Base-by-base conservation (phyloP, 2,113 vertebrate genomes). In the Notechis scutatus region DNA sequence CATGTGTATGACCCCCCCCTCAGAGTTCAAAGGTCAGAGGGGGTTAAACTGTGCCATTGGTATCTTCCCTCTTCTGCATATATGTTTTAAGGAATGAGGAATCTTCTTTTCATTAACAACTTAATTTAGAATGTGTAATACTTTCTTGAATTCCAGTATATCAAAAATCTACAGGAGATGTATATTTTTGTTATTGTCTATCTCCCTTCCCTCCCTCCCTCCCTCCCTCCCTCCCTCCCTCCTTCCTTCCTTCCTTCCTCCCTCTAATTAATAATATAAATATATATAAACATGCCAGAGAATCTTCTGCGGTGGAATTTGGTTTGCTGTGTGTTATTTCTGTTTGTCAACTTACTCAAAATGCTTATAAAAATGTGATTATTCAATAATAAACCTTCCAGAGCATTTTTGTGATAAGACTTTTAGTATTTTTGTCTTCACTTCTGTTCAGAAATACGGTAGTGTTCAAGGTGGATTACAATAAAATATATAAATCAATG, bases 1-100 rank as follows among this genome's bases (percentile, higher is more conserved):
- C n/a, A 91, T 34, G 57, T 96, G 95, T 26, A 1, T 97, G 98
- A 97, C 97, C 97, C 96, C 97, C 97, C 97, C 87, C 52, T 9
- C 4, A 85, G 1, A 15, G 97, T 97, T 97, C 97, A 97, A 95
- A 96, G 97, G 94, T 96, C 94, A 91, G 0, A 5, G 64, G 92
- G 94, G 94, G 94, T 95, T 95, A 96, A 95, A 94, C 93, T 1
- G 4, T 50, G 95, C 95, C 92, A 95, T 94, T 92, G 81, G 89
- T 95, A 81, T 64, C 85, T 47, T 54, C 39, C 56, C 1, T 18
- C 26, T 56, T 69, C 45, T 69, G 7, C 21, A 26, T 59, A 26
- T 11, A 24, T 50, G 2, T 2, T 6, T 88, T 52, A 87, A 93
- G 95, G 92, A 94, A 89, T 26, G 20, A 1, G 11, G 14, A 1